Evolutionary conservation across 2,113 vertebrate genomes (phyloP).

Genomic region (Seriola dumerili): DNA sequence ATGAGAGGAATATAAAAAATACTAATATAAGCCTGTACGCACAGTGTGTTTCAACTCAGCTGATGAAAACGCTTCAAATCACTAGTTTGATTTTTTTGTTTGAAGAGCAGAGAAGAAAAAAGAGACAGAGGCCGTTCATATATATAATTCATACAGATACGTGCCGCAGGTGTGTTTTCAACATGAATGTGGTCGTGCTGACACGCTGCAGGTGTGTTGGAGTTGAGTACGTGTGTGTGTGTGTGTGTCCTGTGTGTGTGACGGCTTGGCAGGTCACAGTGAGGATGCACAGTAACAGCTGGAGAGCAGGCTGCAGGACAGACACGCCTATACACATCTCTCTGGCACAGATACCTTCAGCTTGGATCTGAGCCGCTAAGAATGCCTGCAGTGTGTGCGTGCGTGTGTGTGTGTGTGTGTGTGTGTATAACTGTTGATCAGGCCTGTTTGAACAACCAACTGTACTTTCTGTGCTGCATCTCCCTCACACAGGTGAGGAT

Average conservation of each 20-base stretch:
- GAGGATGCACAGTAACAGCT: conserved; percentile 54
- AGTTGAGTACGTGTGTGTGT: conserved; percentile 19
- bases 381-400: conserved; percentile 28
- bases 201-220: conserved; percentile 29
- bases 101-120: neutral
- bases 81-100: neutral
- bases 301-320: conserved; percentile 43
- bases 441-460: conserved; percentile 54
- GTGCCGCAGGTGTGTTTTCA: conserved; percentile 38
- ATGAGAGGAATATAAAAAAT: neutral
- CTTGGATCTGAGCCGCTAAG: conserved; percentile 9
- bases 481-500: conserved; percentile 43
- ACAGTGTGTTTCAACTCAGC: neutral
- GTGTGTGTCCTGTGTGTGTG: neutral
- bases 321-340: conserved; percentile 55
- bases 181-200: neutral
- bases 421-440: conserved; percentile 9
- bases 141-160: neutral
- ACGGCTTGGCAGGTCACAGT: neutral
- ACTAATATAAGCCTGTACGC: neutral
- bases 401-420: conserved; percentile 40
- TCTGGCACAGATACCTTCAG: conserved; percentile 23
- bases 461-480: conserved; percentile 20
- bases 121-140: neutral
- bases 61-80: neutral